These are phyloP conservation scores for Melolontha melolontha DNA, from an alignment of 2,888 invertebrate genomes.

Conservation along the genomic window DNA sequence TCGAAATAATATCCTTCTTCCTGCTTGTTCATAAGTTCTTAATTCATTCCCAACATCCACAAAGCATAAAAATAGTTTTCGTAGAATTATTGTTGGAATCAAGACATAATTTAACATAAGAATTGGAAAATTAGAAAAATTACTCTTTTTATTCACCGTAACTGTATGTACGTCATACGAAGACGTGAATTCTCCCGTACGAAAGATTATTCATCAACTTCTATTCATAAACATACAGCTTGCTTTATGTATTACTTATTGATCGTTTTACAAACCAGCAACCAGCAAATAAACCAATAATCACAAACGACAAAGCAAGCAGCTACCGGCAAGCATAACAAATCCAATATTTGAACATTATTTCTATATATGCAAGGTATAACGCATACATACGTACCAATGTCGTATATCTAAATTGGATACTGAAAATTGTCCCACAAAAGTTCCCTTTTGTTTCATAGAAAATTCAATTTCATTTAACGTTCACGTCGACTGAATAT, in stretches of 20 bases:
- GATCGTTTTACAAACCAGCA: conserved; percentile 16
- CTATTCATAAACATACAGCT: too few relatives aligned
- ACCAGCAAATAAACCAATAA: conserved; percentile 17
- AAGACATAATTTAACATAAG: too few relatives aligned
- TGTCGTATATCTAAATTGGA: conserved; percentile 30
- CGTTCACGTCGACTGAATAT: conserved; percentile 24
- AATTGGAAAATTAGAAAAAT: too few relatives aligned
- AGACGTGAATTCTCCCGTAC: too few relatives aligned
- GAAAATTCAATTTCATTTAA: conserved; percentile 40
- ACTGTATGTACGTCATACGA: too few relatives aligned
- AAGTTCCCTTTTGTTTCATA: conserved; percentile 33
- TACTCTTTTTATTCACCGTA: too few relatives aligned
- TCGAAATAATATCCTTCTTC: too few relatives aligned
- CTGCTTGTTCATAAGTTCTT: too few relatives aligned
- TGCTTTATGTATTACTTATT: not conserved
- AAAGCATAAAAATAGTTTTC: too few relatives aligned
- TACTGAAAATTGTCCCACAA: conserved; percentile 24
- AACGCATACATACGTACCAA: not conserved
- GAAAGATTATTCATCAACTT: too few relatives aligned
- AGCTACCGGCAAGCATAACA: not conserved
- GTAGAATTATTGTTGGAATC: too few relatives aligned
- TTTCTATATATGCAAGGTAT: conserved; percentile 11
- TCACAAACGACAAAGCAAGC: conserved; percentile 8
- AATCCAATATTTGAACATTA: conserved; percentile 27
- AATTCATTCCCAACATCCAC: too few relatives aligned